These are phyloP conservation scores for Arrhamphus sclerolepis DNA, from an alignment of 2,797 vertebrate genomes.

Conservation along the genomic window DNA sequence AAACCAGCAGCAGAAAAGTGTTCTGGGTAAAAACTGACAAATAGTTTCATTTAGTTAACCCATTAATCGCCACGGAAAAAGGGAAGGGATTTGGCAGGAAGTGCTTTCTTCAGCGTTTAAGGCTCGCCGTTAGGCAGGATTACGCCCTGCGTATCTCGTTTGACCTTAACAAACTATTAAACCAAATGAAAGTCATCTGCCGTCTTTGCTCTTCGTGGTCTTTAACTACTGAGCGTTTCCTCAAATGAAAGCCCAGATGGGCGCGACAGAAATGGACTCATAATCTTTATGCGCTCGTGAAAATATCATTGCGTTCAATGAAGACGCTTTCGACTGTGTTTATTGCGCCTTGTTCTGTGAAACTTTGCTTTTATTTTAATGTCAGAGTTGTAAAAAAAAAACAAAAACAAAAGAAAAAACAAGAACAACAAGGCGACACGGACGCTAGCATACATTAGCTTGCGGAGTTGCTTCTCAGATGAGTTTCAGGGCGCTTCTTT, in stretches of 20 bases:
- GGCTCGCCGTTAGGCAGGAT: constrained; percentile 4
- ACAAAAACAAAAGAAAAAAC: not conserved
- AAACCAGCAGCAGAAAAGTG: constrained; percentile 19
- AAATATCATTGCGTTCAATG: constrained; percentile 83
- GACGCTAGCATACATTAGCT: no score
- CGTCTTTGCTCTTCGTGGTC: constrained; percentile 44
- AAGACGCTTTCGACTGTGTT: constrained; percentile 74
- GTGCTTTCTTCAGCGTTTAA: constrained; percentile 5
- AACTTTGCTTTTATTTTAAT: constrained; percentile 80
- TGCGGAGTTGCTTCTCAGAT: no score
- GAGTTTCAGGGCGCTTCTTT: no score
- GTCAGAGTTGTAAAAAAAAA: constrained; percentile 18
- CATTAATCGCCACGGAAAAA: constrained; percentile 80
- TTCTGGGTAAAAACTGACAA: constrained; percentile 89
- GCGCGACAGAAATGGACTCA: constrained; percentile 64
- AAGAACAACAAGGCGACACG: not conserved
- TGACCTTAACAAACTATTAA: constrained; percentile 76
- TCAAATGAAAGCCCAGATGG: constrained; percentile 73
- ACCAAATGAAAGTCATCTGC: constrained; percentile 73
- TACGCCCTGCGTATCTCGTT: constrained; percentile 35
- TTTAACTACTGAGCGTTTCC: constrained; percentile 65
- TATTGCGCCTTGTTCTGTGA: constrained; percentile 74
- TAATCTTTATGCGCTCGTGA: constrained; percentile 85
- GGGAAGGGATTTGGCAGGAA: constrained; percentile 44
- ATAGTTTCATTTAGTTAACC: constrained; percentile 96